A percentile compares a stretch with the other conserved stretches of the same genome.
Evolutionary conservation across 1,140 invertebrate species (phyloP).

Genomic region (Drosophila yakuba): DNA sequence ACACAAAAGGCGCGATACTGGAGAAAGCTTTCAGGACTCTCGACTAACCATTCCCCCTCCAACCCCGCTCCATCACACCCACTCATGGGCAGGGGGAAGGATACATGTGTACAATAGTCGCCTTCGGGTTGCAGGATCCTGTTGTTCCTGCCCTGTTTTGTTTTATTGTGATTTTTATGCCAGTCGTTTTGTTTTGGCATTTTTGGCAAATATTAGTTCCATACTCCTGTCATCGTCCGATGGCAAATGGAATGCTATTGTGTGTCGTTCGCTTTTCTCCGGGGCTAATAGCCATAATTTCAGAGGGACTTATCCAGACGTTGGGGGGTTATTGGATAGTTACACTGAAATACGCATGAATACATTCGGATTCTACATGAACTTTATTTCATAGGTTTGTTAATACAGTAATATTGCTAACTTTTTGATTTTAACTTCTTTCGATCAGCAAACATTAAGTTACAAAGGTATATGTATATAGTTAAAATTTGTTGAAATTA

Average conservation of each 20-base stretch:
- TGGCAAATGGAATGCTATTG: conserved; percentile 62
- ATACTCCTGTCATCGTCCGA: conserved; percentile 24
- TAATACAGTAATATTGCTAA: neutral
- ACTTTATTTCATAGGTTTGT: neutral
- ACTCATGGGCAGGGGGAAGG: conserved; percentile 1
- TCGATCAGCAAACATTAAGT: neutral
- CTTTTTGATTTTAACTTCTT: no score
- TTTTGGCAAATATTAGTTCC: conserved; percentile 73
- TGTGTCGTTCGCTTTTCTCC: conserved; percentile 37
- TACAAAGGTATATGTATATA: no score
- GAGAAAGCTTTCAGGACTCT: conserved; percentile 60
- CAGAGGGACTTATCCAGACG: neutral
- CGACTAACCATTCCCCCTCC: neutral
- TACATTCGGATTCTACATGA: neutral
- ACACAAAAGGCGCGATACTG: conserved; percentile 21
- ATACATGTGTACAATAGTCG: conserved; percentile 30
- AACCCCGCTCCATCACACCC: neutral
- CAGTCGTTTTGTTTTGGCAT: conserved; percentile 67
- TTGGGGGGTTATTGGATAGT: neutral
- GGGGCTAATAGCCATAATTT: conserved; percentile 37
- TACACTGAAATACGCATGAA: neutral
- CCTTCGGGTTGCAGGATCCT: conserved; percentile 25
- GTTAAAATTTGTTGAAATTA: no score
- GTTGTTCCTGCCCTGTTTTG: conserved; percentile 51
- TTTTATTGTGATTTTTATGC: conserved; percentile 78